A percentile compares a stretch with the other conserved stretches of the same genome.
These are phyloP conservation scores for Wiebesia pumilae DNA, from an alignment of 1,140 invertebrate genomes.

Conservation along the genomic window DNA sequence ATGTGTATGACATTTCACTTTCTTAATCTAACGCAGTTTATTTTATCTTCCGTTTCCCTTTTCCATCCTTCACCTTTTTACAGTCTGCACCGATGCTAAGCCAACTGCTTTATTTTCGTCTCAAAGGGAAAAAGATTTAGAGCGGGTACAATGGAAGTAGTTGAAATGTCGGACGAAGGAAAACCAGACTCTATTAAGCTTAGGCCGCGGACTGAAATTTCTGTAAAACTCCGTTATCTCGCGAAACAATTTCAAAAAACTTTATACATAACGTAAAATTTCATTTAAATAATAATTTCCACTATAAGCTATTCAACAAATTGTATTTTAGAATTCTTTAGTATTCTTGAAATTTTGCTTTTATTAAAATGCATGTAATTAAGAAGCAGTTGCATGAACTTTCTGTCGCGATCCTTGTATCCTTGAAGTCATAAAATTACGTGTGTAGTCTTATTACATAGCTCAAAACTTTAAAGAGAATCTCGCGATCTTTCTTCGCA, in stretches of 20 bases:
- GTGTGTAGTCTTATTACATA: conserved; percentile 19
- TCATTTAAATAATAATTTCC: neutral
- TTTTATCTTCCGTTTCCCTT: conserved; percentile 42
- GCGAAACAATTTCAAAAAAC: neutral
- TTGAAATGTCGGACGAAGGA: neutral
- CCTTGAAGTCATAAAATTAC: neutral
- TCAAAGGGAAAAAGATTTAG: neutral
- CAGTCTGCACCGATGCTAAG: neutral
- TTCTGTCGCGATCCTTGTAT: neutral
- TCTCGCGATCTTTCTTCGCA: neutral
- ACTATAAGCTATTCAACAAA: neutral
- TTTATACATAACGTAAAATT: neutral
- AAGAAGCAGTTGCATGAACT: conserved; percentile 6
- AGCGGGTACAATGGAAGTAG: neutral
- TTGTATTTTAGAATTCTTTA: neutral
- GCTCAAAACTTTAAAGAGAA: conserved; percentile 12
- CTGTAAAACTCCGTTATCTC: neutral
- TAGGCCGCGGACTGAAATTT: neutral
- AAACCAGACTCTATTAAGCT: neutral
- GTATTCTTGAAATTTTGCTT: neutral
- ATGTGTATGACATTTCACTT: neutral
- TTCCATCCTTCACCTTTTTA: conserved; percentile 19
- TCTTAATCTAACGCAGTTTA: conserved; percentile 46
- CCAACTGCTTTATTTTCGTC: conserved; percentile 21
- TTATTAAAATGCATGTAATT: neutral